phyloP scores from a whole-genome alignment of 2,888 invertebrate genomes.

The Eremobia ochroleuca region DNA sequence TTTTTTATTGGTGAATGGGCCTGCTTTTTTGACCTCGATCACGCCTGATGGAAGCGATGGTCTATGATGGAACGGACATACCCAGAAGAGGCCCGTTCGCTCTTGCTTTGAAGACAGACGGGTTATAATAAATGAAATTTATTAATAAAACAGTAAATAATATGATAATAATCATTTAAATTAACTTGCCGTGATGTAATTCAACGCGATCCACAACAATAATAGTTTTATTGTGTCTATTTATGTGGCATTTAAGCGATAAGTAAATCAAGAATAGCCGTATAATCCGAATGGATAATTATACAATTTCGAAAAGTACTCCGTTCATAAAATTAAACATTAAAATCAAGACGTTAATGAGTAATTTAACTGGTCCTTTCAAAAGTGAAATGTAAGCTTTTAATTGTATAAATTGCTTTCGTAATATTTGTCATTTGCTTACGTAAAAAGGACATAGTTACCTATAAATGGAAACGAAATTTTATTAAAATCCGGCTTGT shows the following conservation, averaged over 20 bases:
- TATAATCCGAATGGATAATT: neutral
- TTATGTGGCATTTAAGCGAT: neutral
- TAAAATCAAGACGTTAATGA: neutral
- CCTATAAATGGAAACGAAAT: neutral
- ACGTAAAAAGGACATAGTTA: conserved; percentile 3
- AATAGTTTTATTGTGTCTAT: neutral
- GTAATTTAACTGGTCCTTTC: conserved; percentile 9
- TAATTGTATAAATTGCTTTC: conserved; percentile 1
- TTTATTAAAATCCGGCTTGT: neutral
- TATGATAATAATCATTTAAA: no score
- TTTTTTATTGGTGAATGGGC: neutral
- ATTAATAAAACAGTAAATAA: no score
- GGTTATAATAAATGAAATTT: neutral
- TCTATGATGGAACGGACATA: neutral
- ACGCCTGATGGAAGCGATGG: neutral
- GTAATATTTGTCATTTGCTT: conserved; percentile 6
- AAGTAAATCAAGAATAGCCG: neutral
- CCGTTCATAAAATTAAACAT: neutral
- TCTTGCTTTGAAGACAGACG: neutral
- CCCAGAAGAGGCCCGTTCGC: neutral
- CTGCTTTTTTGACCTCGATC: neutral
- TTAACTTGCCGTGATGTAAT: neutral
- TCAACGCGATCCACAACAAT: neutral
- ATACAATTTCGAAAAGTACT: conserved; percentile 4
- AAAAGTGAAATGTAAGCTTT: conserved; percentile 11